These are phyloP conservation scores for Leuctra nigra DNA, from an alignment of 2,888 invertebrate genomes.

Conservation along the genomic window DNA sequence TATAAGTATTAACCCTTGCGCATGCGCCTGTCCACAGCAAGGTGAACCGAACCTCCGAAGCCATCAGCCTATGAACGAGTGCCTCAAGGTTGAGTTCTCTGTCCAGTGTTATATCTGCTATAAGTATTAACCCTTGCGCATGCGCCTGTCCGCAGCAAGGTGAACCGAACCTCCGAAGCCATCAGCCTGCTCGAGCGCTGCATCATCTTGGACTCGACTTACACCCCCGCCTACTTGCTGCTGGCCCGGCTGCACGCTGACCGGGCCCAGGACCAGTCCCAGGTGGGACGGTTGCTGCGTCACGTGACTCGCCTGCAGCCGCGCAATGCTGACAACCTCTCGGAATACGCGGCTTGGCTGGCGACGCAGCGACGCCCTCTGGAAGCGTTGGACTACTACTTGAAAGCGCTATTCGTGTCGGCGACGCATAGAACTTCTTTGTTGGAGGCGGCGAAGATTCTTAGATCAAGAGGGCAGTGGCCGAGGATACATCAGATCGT, in stretches of 20 bases:
- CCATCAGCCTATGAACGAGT: no score
- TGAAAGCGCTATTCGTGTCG: constrained; percentile 47
- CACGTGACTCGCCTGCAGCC: constrained; percentile 61
- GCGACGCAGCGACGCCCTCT: constrained; percentile 49
- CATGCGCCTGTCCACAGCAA: no score
- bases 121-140: no score
- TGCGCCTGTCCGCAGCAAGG: no score
- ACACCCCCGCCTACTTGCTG: constrained; percentile 62
- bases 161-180: constrained; percentile 57
- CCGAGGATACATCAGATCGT: constrained; percentile 59
- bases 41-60: no score
- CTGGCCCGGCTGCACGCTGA: constrained; percentile 50
- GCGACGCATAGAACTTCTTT: constrained; percentile 50
- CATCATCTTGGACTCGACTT: constrained; percentile 57
- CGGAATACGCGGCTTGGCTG: constrained; percentile 66
- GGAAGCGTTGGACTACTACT: constrained; percentile 49
- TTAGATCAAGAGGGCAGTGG: constrained; percentile 56
- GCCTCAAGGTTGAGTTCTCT: no score
- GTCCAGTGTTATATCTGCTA: no score
- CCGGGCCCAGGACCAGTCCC: constrained; percentile 33
- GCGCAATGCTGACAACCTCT: constrained; percentile 58
- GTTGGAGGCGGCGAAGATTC: constrained; percentile 52
- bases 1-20: no score
- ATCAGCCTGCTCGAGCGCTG: constrained; percentile 62
- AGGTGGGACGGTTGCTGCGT: constrained; percentile 46